Evolutionary conservation across 2,888 invertebrate species (phyloP), one percentile per base, ranked within the genome.

Genomic region (Agrochola macilenta): DNA sequence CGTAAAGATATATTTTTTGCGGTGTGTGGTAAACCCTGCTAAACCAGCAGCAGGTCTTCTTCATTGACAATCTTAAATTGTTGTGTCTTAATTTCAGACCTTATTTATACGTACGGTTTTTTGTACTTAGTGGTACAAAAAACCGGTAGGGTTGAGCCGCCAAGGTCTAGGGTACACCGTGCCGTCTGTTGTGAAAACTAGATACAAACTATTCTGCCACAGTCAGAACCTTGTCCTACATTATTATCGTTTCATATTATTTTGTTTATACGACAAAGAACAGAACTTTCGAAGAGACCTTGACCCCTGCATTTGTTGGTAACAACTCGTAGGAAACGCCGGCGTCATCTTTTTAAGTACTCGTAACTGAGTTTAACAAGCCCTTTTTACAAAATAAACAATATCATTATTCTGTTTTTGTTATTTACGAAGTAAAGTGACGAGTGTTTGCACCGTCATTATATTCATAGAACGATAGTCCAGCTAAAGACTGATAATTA

Each of bases 311-410:
- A 30, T 61, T 76, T 76, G 49, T 82, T 77, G 30, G 68, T 20
- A 58, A 52, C 81, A 63, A 81, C 57, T 68, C 49, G 43, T 14
- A 57, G 54, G 17, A 5, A 61, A 60, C 46, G 35, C 9, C 43
- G 23, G 30, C 39, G 30, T 57, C 5, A 68, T 81, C 82, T 81
- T 82, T 66, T 66, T 68, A 70, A 61, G 70, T 49, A 11, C 4
- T 11, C 11, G 57, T 17, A 57, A 76, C 60, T 35, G 57, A 76
- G 57, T 76, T 69, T 61, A 49, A n/a, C 35, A 52, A 63, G 12
- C 43, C 64, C 52, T 43, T 75, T 80, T 64, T 63, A 61, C 66
- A 58, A 77, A 82, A 81, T 70, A 75, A 76, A 80, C 60, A 76
- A 75, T 20, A 20, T 52, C 5, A 61, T 80, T 61, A n/a, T 75